Evolutionary conservation across 2,797 vertebrate genomes (phyloP), one percentile per base, ranked within the genome.

Genomic region (Sebastiscus tertius): DNA sequence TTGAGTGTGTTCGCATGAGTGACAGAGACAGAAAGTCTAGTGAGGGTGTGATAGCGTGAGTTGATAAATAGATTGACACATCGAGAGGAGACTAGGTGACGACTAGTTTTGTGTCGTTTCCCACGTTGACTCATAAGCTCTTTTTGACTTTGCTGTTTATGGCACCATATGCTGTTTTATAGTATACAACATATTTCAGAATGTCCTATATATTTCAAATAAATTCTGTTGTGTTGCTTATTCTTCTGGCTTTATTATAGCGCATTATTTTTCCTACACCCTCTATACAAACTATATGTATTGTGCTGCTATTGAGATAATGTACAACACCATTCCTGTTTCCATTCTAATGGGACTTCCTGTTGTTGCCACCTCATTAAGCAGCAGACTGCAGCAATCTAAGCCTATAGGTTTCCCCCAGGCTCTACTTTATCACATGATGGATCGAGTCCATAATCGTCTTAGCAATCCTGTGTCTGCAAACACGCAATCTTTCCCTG

Each of bases 371-470:
- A 75, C 42, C 61, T 85, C 78, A 84, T 85, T 88, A 85, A 34
- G 69, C 77, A 65, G 69, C 89, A 87, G 80, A 75, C 82, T 8
- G 39, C 82, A 82, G 75, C 72, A 20, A 60, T 70, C 20, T 74
- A 77, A 79, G 77, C 82, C 77, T 31, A 67, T 65, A 73, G 66
- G 34, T 86, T 77, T 68, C 83, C 71, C 72, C 39, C 49, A 74
- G 87, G 82, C 72, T 73, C 77, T 20, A 12, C 76, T 80, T 71
- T 58, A 81, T 90, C 93, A 91, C 84, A 89, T 90, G 82, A 91
- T 63, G 69, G 59, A 85, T 82, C 36, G 3, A 70, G 75, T 68
- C 67, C 58, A 22, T 80, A 87, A 87, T 88, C 36, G 46, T 75
- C 75, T 72, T 74, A 89, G 61, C 58, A 60, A 66, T 88, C 52